A percentile compares a stretch with the other conserved stretches of the same genome.
Evolutionary conservation across 2,797 vertebrate species (phyloP).

Genomic region (Alcedo atthis): DNA sequence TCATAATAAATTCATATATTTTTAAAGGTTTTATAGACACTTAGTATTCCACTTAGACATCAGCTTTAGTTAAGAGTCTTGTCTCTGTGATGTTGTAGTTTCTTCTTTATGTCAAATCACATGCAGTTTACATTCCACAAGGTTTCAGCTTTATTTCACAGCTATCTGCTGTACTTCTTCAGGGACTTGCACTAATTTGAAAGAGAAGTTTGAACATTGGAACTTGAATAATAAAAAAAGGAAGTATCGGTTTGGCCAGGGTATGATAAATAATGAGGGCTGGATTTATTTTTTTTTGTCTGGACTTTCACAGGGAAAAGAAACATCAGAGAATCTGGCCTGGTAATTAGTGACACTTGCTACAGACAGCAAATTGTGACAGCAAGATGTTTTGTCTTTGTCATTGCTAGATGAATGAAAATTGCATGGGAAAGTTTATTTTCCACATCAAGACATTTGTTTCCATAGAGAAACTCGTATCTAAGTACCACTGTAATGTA

Average conservation of each 20-base stretch:
- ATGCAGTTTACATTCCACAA: constrained; percentile 3
- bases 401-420: background rate
- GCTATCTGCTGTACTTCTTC: background rate
- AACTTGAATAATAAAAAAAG: background rate
- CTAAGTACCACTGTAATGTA: constrained; percentile 6
- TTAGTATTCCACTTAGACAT: background rate
- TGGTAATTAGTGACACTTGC: background rate
- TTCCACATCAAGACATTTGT: background rate
- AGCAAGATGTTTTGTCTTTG: background rate
- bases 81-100: background rate
- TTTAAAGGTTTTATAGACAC: background rate
- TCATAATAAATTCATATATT: background rate
- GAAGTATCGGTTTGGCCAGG: background rate
- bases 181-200: constrained; percentile 9
- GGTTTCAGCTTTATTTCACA: constrained; percentile 38
- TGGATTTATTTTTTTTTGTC: background rate
- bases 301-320: background rate
- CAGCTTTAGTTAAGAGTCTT: background rate
- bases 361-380: background rate
- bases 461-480: background rate
- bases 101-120: background rate
- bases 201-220: background rate
- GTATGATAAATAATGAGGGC: background rate
- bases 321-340: background rate
- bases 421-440: background rate